Percentiles rank a stretch among this genome's conserved stretches.
These are phyloP conservation scores for Mesorhabditis belari DNA, from an alignment of 2,888 invertebrate genomes.

Conservation along the genomic window DNA sequence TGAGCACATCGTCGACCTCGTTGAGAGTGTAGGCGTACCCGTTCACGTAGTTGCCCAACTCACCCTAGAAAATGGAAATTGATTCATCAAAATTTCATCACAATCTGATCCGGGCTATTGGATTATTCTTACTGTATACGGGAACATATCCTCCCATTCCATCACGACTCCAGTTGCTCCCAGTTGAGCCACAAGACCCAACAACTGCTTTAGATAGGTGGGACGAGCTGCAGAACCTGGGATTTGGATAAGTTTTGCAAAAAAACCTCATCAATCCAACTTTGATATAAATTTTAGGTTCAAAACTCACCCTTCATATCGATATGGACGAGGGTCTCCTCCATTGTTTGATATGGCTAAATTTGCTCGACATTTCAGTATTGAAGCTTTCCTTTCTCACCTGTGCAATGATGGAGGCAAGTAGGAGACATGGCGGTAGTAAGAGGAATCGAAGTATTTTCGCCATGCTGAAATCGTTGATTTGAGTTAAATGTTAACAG, in stretches of 20 bases:
- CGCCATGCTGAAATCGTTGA: too few relatives aligned
- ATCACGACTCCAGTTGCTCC: constrained; percentile 74
- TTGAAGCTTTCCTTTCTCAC: too few relatives aligned
- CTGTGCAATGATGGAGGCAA: too few relatives aligned
- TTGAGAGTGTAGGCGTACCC: constrained; percentile 65
- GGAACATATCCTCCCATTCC: constrained; percentile 84
- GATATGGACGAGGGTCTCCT: not conserved
- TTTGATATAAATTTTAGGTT: not conserved
- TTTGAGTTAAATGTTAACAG: too few relatives aligned
- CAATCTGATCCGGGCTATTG: too few relatives aligned
- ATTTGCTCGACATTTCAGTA: too few relatives aligned
- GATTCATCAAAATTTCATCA: too few relatives aligned
- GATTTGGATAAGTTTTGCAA: too few relatives aligned
- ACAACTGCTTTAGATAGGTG: constrained; percentile 57
- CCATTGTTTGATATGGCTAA: not conserved
- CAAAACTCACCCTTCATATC: not conserved
- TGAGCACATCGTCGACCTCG: constrained; percentile 60
- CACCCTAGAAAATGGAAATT: too few relatives aligned
- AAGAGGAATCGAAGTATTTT: too few relatives aligned
- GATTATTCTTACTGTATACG: constrained; percentile 60
- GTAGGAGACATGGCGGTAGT: too few relatives aligned
- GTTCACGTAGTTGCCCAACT: constrained; percentile 63
- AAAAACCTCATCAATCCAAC: too few relatives aligned
- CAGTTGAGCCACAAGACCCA: constrained; percentile 63
- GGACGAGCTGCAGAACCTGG: constrained; percentile 50